These are phyloP conservation scores for Craniophora ligustri DNA, from an alignment of 2,888 invertebrate species.

Conservation along the genomic window DNA sequence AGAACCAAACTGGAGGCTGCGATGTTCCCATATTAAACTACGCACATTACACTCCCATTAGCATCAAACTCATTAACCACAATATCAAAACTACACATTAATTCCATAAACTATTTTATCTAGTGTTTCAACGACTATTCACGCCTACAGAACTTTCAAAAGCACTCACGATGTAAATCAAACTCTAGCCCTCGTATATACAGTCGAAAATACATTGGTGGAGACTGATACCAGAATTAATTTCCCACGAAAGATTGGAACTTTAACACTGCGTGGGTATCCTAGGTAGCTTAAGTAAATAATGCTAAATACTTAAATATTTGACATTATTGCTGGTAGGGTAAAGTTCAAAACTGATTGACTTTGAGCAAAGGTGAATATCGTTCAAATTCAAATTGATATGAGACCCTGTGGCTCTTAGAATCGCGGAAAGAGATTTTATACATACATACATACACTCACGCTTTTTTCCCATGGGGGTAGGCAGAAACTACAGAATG, in stretches of 20 bases:
- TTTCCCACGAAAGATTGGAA: conserved; percentile 34
- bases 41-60: conserved; percentile 22
- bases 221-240: conserved; percentile 17
- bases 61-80: conserved; percentile 22
- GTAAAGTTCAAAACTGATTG: conserved; percentile 28
- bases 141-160: conserved; percentile 34
- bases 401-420: no score
- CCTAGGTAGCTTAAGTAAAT: conserved; percentile 18
- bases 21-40: conserved; percentile 26
- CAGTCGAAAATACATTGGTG: not conserved
- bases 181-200: fast-evolving
- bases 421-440: no score
- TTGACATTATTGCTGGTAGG: conserved; percentile 22
- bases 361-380: conserved; percentile 4
- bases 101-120: conserved; percentile 37
- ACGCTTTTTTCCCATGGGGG: no score
- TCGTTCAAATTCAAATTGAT: conserved; percentile 15
- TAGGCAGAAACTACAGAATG: no score
- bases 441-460: no score
- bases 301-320: conserved; percentile 13
- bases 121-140: conserved; percentile 12
- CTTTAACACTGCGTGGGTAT: conserved; percentile 50
- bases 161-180: not conserved
- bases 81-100: conserved; percentile 33
- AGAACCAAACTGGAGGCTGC: conserved; percentile 4